Percentiles rank a stretch among this genome's conserved stretches.
Conservation (phyloP, 2,113 vertebrate species). For the Pipa parva region DNA sequence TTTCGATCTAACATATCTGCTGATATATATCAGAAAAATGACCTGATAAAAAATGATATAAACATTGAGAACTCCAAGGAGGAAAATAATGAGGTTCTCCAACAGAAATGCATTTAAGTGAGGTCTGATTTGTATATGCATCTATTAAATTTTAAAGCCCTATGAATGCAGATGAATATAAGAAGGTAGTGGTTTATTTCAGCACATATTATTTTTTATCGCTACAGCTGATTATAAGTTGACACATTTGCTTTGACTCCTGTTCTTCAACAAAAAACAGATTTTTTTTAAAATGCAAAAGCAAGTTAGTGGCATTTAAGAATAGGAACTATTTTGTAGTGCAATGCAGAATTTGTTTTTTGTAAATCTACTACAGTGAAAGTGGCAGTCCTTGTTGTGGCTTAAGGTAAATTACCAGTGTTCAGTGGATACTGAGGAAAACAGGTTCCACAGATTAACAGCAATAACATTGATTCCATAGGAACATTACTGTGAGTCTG, state of each 20-base stretch:
- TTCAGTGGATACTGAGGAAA: no score
- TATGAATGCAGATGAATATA: conserved; percentile 13
- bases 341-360: neutral
- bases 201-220: conserved; percentile 26
- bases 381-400: no score
- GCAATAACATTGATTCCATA: no score
- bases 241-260: conserved; percentile 12
- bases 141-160: conserved; percentile 22
- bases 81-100: conserved; percentile 18
- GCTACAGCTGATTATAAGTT: conserved; percentile 19
- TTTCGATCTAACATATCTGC: conserved; percentile 28
- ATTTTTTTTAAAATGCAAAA: no score
- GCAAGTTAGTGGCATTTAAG: neutral
- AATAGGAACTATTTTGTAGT: neutral
- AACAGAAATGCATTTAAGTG: conserved; percentile 9
- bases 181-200: conserved; percentile 23
- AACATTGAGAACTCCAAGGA: conserved; percentile 10
- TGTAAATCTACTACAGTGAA: neutral
- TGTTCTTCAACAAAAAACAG: neutral
- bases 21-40: conserved; percentile 28
- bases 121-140: conserved; percentile 19
- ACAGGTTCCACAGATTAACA: no score
- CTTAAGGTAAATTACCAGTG: no score
- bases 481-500: no score
- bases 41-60: conserved; percentile 9